Percentiles rank a stretch among this genome's conserved stretches.
These are phyloP conservation scores for Megalonaias nervosa DNA, from an alignment of 1,140 invertebrate species.

Conservation along the genomic window DNA sequence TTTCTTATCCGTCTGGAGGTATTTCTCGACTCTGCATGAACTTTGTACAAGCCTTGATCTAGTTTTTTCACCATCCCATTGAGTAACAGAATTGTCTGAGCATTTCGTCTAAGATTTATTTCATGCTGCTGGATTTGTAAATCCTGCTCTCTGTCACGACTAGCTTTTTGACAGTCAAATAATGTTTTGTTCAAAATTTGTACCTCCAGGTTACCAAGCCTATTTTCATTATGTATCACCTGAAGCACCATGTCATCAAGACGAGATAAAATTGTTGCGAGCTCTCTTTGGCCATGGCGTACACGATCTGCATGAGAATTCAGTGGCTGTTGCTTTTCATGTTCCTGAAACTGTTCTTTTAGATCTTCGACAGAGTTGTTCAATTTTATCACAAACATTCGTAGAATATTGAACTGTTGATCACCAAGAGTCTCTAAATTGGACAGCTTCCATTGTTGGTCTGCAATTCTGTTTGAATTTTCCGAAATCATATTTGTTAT, in stretches of 20 bases:
- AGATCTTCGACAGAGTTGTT: slow-evolving; percentile 62
- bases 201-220: slow-evolving; percentile 57
- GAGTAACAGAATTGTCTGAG: slow-evolving; percentile 26
- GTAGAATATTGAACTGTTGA: slow-evolving; percentile 51
- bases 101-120: slow-evolving; percentile 37
- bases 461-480: slow-evolving; percentile 41
- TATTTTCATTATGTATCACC: slow-evolving; percentile 56
- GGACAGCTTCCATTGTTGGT: slow-evolving; percentile 46
- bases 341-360: slow-evolving; percentile 45
- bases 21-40: slow-evolving; percentile 38
- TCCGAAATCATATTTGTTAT: slow-evolving; percentile 49
- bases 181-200: slow-evolving; percentile 58
- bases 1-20: slow-evolving; percentile 37
- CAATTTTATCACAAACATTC: slow-evolving; percentile 55
- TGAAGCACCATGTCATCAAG: slow-evolving; percentile 53
- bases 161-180: slow-evolving; percentile 50
- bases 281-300: background rate
- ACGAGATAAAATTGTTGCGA: slow-evolving; percentile 33
- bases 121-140: slow-evolving; percentile 44
- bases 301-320: slow-evolving; percentile 10
- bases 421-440: slow-evolving; percentile 39
- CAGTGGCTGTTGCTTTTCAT: slow-evolving; percentile 4
- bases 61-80: slow-evolving; percentile 51
- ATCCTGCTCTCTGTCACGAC: slow-evolving; percentile 56
- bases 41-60: slow-evolving; percentile 41